Percentiles rank a stretch among this genome's conserved stretches.
Conservation (phyloP, 1,140 invertebrate species). For the Meloidogyne hapla region DNA sequence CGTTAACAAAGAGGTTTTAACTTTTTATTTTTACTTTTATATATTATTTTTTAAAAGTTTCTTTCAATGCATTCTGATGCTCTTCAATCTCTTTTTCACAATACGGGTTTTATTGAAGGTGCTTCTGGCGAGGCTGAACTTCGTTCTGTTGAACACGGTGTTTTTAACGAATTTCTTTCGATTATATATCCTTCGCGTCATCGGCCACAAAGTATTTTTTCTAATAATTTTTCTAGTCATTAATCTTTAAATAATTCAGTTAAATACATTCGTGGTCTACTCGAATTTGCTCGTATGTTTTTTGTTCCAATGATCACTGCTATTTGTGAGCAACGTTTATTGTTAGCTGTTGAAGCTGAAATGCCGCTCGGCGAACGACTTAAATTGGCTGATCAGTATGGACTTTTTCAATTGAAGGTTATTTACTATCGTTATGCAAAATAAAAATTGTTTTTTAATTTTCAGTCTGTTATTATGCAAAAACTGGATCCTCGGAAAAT, state of each 20-base stretch:
- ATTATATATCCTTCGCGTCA: constrained; percentile 19
- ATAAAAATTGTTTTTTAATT: background rate
- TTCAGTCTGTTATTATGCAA: constrained; percentile 26
- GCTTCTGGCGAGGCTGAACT: background rate
- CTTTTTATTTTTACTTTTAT: background rate
- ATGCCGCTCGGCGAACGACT: constrained; percentile 18
- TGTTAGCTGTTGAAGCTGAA: background rate
- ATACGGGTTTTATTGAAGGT: constrained; percentile 7
- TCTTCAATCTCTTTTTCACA: constrained; percentile 17
- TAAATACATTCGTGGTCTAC: constrained; percentile 15
- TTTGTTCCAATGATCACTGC: constrained; percentile 22
- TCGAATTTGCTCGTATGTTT: constrained; percentile 25
- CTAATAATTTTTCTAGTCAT: background rate
- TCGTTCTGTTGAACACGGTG: background rate
- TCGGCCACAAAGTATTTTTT: constrained; percentile 12
- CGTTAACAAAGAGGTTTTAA: constrained; percentile 20
- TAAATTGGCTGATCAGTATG: constrained; percentile 26
- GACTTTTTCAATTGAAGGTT: constrained; percentile 20
- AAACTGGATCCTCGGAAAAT: constrained; percentile 12
- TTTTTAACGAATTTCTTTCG: constrained; percentile 18
- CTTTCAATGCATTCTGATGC: constrained; percentile 24
- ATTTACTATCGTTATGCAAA: background rate
- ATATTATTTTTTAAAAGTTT: constrained; percentile 1
- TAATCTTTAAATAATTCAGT: background rate
- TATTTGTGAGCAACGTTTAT: constrained; percentile 19